Evolutionary conservation across 64 coral and sea anemone genomes (phyloP), one percentile per base, ranked within the genome.

Genomic region (Exaiptasia diaphana): DNA sequence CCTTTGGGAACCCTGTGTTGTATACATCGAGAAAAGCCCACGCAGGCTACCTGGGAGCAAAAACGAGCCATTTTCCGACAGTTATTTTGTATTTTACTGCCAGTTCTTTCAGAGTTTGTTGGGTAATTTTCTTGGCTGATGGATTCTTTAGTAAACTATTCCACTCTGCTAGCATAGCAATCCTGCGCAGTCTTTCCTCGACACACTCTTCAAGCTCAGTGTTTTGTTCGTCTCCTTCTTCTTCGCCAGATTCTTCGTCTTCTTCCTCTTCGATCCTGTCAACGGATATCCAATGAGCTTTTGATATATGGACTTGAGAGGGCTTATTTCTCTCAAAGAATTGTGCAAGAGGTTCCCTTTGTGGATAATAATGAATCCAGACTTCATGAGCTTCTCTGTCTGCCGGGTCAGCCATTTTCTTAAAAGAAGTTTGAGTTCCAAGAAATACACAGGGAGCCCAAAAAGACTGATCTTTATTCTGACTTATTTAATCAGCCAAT

Each of bases 1-100:
- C n/a, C n/a, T n/a, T n/a, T n/a, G n/a, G n/a, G n/a, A n/a, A n/a
- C n/a, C n/a, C n/a, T n/a, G n/a, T n/a, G n/a, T n/a, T n/a, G n/a
- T n/a, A n/a, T n/a, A n/a, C n/a, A n/a, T n/a, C n/a, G n/a, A n/a
- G n/a, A n/a, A 11, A 29, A 33, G 17, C 7, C 22, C 31, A 26
- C 25, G 14, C 17, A 17, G 4, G 15, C 20, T 72, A 81, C 77
- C 77, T 67, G 7, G 9, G 26, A 36, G 57, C 25, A 46, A 49
- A 81, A 20, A 81, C 67, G 5, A 81, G 23, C 77, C 77, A 81
- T 18, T 81, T 81, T 52, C 77, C 77, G 8, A 59, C n/a, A 1
- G 27, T 65, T 37, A 49, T 33, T 1, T 27, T 30, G 25, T 81
- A 81, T 67, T 67, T 67, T n/a, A 35, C 57, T 13, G 77, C 77